Percentiles rank a stretch among this genome's conserved stretches.
These are phyloP conservation scores for Tetragnatha montana DNA, from an alignment of 2,888 invertebrate genomes.

Conservation along the genomic window DNA sequence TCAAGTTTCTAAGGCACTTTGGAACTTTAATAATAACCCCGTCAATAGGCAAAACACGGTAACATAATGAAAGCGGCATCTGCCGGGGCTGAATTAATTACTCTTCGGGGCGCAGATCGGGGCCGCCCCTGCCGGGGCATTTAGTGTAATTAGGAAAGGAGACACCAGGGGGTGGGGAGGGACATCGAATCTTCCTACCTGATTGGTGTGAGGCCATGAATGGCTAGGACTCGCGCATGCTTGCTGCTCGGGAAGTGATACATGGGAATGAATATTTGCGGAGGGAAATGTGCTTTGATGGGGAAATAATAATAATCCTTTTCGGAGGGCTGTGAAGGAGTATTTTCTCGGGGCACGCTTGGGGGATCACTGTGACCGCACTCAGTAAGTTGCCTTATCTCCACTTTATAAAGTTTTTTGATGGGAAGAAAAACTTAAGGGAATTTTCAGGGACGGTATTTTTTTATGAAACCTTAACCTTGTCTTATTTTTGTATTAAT, in stretches of 20 bases:
- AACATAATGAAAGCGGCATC: slow-evolving; percentile 67
- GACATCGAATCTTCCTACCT: slow-evolving; percentile 64
- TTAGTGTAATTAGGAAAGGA: slow-evolving; percentile 70
- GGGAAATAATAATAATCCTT: background rate
- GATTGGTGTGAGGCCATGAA: slow-evolving; percentile 66
- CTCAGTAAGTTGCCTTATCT: background rate
- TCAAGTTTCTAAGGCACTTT: slow-evolving; percentile 65
- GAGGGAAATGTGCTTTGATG: slow-evolving; percentile 22
- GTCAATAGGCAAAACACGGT: slow-evolving; percentile 69
- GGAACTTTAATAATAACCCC: slow-evolving; percentile 67
- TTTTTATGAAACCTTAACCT: too few relatives aligned
- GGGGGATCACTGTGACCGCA: background rate
- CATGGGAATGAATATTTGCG: slow-evolving; percentile 39
- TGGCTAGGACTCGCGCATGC: slow-evolving; percentile 67
- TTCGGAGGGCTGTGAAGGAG: background rate
- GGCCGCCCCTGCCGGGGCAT: slow-evolving; percentile 35
- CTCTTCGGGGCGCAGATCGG: slow-evolving; percentile 32
- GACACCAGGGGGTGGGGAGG: slow-evolving; percentile 46
- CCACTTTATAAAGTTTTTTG: too few relatives aligned
- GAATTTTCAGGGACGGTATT: too few relatives aligned
- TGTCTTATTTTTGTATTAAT: too few relatives aligned
- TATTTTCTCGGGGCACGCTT: background rate
- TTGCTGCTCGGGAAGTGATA: slow-evolving; percentile 26
- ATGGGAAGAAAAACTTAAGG: too few relatives aligned
- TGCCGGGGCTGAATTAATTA: slow-evolving; percentile 66